Evolutionary conservation across 1,140 invertebrate genomes (phyloP).

Genomic region (Druon quercuslanigerum): DNA sequence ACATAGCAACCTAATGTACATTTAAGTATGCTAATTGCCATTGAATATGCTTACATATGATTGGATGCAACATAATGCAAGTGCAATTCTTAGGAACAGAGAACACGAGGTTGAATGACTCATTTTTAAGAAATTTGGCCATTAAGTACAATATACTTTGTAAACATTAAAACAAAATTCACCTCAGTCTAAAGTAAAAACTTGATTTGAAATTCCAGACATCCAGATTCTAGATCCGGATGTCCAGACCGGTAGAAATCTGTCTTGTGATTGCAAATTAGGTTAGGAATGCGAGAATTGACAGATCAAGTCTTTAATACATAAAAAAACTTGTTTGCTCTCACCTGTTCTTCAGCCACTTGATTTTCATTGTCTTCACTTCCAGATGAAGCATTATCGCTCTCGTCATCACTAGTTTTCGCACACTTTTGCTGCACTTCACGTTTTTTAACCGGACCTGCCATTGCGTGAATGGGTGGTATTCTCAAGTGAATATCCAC

Average conservation of each 20-base stretch:
- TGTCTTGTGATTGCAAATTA: conserved; percentile 3
- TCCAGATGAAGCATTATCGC: conserved; percentile 39
- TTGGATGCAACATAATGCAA: no score
- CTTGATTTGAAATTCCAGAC: no score
- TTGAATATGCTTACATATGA: no score
- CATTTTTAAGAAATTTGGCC: no score
- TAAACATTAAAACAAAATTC: no score
- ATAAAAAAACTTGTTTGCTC: not conserved
- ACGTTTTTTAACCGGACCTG: conserved; percentile 64
- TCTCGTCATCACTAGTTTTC: conserved; percentile 42
- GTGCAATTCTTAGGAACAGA: no score
- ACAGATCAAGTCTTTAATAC: not conserved
- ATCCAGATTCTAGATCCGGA: no score
- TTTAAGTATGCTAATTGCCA: no score
- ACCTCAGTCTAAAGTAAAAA: no score
- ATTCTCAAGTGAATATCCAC: not conserved
- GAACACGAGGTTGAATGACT: no score
- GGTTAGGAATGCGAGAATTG: conserved; percentile 4
- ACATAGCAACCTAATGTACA: no score
- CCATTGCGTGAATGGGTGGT: conserved; percentile 51
- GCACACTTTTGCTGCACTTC: conserved; percentile 52
- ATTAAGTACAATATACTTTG: no score
- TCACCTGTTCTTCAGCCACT: conserved; percentile 47
- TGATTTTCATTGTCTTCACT: conserved; percentile 50
- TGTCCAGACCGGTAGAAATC: not conserved